A percentile compares a stretch with the other conserved stretches of the same genome.
phyloP scores from a whole-genome alignment of 2,888 invertebrate genomes.

The Drosophila fulvimacula region DNA sequence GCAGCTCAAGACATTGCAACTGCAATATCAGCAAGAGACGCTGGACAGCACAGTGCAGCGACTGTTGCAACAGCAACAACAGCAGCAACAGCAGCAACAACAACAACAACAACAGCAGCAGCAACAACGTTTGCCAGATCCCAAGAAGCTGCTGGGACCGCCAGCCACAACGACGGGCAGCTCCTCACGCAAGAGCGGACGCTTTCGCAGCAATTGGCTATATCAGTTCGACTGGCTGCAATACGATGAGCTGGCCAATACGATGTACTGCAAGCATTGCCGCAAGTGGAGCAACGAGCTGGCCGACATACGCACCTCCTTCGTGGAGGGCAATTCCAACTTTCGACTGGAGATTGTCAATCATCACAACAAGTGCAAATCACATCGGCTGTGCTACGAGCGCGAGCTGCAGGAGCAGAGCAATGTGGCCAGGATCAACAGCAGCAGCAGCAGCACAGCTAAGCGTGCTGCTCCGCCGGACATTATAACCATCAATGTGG shows the following conservation, averaged over 20 bases:
- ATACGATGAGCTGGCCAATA: slow-evolving; percentile 88
- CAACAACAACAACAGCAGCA: slow-evolving; percentile 51
- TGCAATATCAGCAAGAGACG: slow-evolving; percentile 76
- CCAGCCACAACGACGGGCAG: slow-evolving; percentile 2
- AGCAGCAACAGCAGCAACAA: slow-evolving; percentile 85
- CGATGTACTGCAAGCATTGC: slow-evolving; percentile 91
- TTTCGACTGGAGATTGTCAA: slow-evolving; percentile 92
- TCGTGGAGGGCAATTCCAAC: slow-evolving; percentile 91
- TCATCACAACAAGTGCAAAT: slow-evolving; percentile 92
- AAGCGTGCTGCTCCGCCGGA: slow-evolving; percentile 61
- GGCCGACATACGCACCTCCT: slow-evolving; percentile 91
- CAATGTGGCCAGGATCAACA: slow-evolving; percentile 14
- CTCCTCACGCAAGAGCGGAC: slow-evolving; percentile 86
- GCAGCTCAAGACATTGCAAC: slow-evolving; percentile 77
- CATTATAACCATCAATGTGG: slow-evolving; percentile 82
- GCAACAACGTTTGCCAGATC: slow-evolving; percentile 4
- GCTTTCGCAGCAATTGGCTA: slow-evolving; percentile 89
- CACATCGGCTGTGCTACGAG: slow-evolving; percentile 89
- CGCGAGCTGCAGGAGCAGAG: slow-evolving; percentile 84
- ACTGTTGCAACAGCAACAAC: slow-evolving; percentile 82
- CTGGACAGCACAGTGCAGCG: slow-evolving; percentile 71
- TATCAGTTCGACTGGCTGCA: slow-evolving; percentile 90
- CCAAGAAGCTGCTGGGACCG: slow-evolving; percentile 75
- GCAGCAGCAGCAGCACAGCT: slow-evolving; percentile 17
- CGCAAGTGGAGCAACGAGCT: slow-evolving; percentile 90